A percentile compares a stretch with the other conserved stretches of the same genome.
These are phyloP conservation scores for Hetaerina titia DNA, from an alignment of 2,888 invertebrate genomes.

Conservation along the genomic window DNA sequence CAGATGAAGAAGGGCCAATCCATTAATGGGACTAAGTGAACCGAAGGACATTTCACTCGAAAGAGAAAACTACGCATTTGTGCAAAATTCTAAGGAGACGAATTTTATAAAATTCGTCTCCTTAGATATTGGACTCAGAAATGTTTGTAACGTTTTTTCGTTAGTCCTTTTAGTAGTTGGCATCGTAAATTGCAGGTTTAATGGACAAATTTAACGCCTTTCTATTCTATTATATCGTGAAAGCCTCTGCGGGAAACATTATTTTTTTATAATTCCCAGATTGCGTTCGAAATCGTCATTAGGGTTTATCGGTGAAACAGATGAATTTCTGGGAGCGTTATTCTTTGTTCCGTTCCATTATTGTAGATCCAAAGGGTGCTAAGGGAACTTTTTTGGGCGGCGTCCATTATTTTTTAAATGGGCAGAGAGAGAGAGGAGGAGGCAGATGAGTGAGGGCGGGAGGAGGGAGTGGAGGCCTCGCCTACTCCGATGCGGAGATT, in stretches of 20 bases:
- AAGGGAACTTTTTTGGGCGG: not conserved
- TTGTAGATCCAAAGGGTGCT: slow-evolving; percentile 17
- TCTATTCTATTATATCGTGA: not conserved
- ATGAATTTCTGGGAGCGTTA: slow-evolving; percentile 47
- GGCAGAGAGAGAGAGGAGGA: not conserved
- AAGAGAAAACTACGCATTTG: too few relatives aligned
- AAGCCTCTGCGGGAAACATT: not conserved
- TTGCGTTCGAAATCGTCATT: slow-evolving; percentile 38
- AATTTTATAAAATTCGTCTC: too few relatives aligned
- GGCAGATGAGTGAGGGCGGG: not conserved
- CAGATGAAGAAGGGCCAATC: too few relatives aligned
- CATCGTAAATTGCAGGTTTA: not conserved
- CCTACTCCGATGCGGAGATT: slow-evolving; percentile 23
- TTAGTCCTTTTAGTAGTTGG: not conserved
- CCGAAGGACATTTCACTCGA: too few relatives aligned
- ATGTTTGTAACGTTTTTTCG: not conserved
- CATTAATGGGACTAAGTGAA: too few relatives aligned
- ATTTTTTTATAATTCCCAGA: not conserved
- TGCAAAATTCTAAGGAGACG: too few relatives aligned
- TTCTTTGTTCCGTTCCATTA: slow-evolving; percentile 37
- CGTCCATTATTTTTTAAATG: slow-evolving; percentile 47
- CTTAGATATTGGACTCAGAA: too few relatives aligned
- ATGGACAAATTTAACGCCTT: slow-evolving; percentile 31
- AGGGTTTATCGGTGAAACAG: slow-evolving; percentile 47
- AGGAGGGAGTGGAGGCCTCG: not conserved